Conservation (phyloP, 2,113 vertebrate species). For the Platysternon megacephalum region DNA sequence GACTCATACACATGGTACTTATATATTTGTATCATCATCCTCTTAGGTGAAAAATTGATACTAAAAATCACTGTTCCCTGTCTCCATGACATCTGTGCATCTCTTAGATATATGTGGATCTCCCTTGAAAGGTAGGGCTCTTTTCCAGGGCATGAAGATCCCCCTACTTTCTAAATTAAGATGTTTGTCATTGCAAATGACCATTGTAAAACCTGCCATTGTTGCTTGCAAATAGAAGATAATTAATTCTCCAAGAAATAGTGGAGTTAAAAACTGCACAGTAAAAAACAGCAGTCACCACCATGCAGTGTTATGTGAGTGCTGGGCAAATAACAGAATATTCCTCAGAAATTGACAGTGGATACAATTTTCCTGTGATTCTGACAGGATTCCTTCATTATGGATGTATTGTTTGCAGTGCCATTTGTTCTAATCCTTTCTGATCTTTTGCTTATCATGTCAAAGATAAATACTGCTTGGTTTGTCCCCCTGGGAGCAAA, state of each 20-base stretch:
- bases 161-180: neutral
- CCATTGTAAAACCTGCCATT: neutral
- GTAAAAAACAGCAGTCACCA: neutral
- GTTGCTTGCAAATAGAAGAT: neutral
- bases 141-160: neutral
- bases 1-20: neutral
- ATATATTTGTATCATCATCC: neutral
- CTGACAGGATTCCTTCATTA: conserved; percentile 61
- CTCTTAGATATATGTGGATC: neutral
- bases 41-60: neutral
- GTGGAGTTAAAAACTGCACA: neutral
- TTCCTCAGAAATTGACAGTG: conserved; percentile 47
- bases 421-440: conserved; percentile 75
- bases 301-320: neutral
- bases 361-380: conserved; percentile 61
- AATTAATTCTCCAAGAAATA: conserved; percentile 1
- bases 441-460: conserved; percentile 77
- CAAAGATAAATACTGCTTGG: conserved; percentile 75
- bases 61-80: accelerated
- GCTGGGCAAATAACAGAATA: neutral
- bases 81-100: neutral
- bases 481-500: conserved; percentile 64
- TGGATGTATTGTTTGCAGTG: conserved; percentile 61
- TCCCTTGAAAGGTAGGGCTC: neutral
- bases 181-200: neutral